These are phyloP conservation scores for Kryphioiulus occultus DNA, from an alignment of 2,888 invertebrate genomes.

Conservation along the genomic window DNA sequence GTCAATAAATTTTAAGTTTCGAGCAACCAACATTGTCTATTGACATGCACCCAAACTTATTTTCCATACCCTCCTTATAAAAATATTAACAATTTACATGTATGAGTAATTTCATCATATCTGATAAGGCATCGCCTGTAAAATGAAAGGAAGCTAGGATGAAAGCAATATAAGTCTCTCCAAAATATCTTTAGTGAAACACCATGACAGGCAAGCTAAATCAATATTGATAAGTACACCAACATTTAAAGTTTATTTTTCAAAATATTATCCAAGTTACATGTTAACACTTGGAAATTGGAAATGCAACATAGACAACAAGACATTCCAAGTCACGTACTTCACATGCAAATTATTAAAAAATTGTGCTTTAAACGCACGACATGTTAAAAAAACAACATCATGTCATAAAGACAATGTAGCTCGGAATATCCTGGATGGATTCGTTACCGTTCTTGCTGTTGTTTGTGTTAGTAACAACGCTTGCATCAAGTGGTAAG, in stretches of 20 bases:
- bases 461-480: neutral
- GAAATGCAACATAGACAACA: neutral
- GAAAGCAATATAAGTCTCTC: neutral
- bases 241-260: neutral
- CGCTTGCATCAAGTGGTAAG: neutral
- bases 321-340: neutral
- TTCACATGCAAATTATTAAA: neutral
- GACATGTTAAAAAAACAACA: no score
- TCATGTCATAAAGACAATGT: neutral
- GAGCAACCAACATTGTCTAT: no score
- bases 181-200: neutral
- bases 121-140: neutral
- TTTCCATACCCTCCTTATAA: no score
- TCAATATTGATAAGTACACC: neutral
- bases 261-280: neutral
- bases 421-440: neutral
- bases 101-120: neutral
- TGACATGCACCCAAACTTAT: no score
- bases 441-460: neutral
- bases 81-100: neutral
- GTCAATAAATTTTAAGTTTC: no score
- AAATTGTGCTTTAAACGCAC: neutral
- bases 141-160: neutral
- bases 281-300: neutral
- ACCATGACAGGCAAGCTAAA: neutral